Conservation (phyloP, 2,797 vertebrate species). For the Cirrhinus mrigala region DNA sequence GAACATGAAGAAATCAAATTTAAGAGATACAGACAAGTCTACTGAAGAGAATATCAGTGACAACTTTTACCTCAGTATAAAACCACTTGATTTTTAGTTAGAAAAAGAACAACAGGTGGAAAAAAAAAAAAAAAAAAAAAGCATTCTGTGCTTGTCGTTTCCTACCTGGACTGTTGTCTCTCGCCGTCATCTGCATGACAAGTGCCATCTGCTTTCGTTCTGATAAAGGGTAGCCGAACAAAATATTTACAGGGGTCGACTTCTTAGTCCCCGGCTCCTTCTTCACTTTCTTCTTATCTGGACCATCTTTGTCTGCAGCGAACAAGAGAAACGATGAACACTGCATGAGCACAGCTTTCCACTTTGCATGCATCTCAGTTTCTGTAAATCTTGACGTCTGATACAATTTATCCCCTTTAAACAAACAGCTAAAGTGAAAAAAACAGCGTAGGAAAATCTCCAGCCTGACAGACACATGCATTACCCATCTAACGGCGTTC, state of each 20-base stretch:
- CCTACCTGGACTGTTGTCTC: conserved; percentile 97
- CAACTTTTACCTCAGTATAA: background rate
- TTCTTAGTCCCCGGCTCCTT: conserved; percentile 94
- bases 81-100: background rate
- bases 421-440: background rate
- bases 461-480: conserved; percentile 54
- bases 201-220: conserved; percentile 99
- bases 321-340: conserved; percentile 13
- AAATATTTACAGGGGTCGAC: conserved; percentile 91
- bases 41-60: background rate
- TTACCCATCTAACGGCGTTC: background rate
- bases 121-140: no score
- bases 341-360: background rate
- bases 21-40: background rate
- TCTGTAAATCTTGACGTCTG: background rate
- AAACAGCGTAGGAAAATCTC: background rate
- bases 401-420: background rate
- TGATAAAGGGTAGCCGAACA: conserved; percentile 97
- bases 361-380: background rate
- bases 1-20: background rate
- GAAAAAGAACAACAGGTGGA: background rate
- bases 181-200: conserved; percentile 99
- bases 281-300: conserved; percentile 97
- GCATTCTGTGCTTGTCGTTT: background rate
- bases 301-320: conserved; percentile 93